Evolutionary conservation across 2,888 invertebrate genomes (phyloP).

Genomic region (Autographa pulchrina): DNA sequence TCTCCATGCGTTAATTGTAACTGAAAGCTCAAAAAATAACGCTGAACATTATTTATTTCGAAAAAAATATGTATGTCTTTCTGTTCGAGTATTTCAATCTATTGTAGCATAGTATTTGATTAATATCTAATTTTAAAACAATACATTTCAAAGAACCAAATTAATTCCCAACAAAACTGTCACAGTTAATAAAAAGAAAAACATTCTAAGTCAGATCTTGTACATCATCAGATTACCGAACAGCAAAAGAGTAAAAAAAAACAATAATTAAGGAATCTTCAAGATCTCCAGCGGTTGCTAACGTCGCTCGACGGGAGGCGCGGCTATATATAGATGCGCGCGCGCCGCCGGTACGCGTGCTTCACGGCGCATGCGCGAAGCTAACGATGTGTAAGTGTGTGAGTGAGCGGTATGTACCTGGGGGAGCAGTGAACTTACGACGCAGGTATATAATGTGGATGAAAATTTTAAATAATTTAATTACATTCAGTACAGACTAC

Average conservation of each 20-base stretch:
- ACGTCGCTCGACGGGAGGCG: slow-evolving; percentile 81
- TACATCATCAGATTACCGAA: slow-evolving; percentile 57
- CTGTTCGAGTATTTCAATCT: too few relatives aligned
- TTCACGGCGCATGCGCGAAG: slow-evolving; percentile 68
- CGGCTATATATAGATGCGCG: slow-evolving; percentile 83
- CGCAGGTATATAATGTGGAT: slow-evolving; percentile 52
- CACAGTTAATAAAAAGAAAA: slow-evolving; percentile 20
- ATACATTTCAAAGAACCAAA: not conserved
- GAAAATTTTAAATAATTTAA: slow-evolving; percentile 10
- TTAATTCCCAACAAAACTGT: slow-evolving; percentile 8
- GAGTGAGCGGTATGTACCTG: slow-evolving; percentile 55
- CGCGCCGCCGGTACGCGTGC: slow-evolving; percentile 81
- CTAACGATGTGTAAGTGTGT: slow-evolving; percentile 44
- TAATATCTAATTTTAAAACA: not conserved
- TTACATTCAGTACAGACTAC: not conserved
- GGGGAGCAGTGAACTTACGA: slow-evolving; percentile 60
- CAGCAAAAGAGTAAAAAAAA: slow-evolving; percentile 49
- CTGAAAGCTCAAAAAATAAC: too few relatives aligned
- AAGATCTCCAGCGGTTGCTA: slow-evolving; percentile 80
- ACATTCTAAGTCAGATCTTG: slow-evolving; percentile 34
- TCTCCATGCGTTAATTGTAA: too few relatives aligned
- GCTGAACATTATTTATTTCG: too few relatives aligned
- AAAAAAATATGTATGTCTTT: too few relatives aligned
- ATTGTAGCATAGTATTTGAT: not conserved
- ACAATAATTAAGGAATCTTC: slow-evolving; percentile 80